Base-by-base conservation (phyloP, 2,113 vertebrate species). In the Antennarius striatus region DNA sequence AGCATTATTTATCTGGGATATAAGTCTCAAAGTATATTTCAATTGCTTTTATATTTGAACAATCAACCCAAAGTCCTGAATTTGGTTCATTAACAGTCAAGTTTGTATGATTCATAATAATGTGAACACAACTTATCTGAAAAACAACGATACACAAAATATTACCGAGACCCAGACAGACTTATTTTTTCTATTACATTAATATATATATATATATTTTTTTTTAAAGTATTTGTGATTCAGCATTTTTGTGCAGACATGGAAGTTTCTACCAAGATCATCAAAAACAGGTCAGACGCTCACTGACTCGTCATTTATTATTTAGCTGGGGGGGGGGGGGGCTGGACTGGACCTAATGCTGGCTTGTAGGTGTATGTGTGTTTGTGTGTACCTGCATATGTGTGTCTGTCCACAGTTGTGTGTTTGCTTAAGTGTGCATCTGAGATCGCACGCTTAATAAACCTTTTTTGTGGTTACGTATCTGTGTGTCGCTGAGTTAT, bases 191-290 rank as follows among this genome's bases (percentile, higher is more conserved):
- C n/a, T 53, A 30, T 63, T 57, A 9, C 15, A 67, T n/a, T 65
- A 36, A 55, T 71, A 71, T 51, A 53, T 56, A 58, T 61, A 68
- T 60, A 42, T 68, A 61, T 58, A 64, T 56, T 36, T 3, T 36
- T 4, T 36, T 4, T 36, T 36, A 36, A 29, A n/a, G 10, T 46
- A 50, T 57, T 15, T 46, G 72, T 75, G 69, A 81, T 66, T 85
- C 75, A 77, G 77, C 59, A 56, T 48, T 71, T 22, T 63, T 75
- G 50, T 52, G 66, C 56, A 77, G 75, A 64, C 68, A 61, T 72
- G 59, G 83, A 69, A 78, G 47, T 80, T 82, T 84, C 74, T 71
- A 73, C 57, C 66, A 71, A 57, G 57, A 72, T 77, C 71, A 82
- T 78, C 63, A 71, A 64, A 70, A 81, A 64, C 78, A 74, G 82